Evolutionary conservation across 2,113 vertebrate genomes (phyloP).

Genomic region (Dasyurus viverrinus): DNA sequence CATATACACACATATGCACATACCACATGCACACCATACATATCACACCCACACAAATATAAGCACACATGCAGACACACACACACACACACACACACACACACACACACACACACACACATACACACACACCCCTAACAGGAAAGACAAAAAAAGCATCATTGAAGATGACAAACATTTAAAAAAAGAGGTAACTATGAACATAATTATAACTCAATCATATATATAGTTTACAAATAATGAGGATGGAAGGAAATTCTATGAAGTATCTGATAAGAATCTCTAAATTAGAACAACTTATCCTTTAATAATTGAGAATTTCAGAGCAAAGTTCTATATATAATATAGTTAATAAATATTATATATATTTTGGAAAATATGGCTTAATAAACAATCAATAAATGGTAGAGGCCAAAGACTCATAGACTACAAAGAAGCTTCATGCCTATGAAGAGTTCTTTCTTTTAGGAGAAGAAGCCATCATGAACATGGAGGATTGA

Average conservation of each 20-base stretch:
- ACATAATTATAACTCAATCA: background rate
- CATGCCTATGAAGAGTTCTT: background rate
- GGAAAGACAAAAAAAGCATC: conserved; percentile 4
- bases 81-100: too few relatives aligned
- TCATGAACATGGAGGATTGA: background rate
- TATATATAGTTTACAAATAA: background rate
- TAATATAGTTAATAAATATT: too few relatives aligned
- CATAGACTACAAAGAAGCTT: background rate
- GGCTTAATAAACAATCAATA: background rate
- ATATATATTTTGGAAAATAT: background rate
- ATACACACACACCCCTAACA: background rate
- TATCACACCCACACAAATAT: too few relatives aligned
- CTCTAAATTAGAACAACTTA: background rate
- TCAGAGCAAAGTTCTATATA: background rate
- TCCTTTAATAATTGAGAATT: background rate
- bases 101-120: too few relatives aligned
- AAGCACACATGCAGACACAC: too few relatives aligned
- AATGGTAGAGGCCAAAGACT: background rate
- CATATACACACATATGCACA: too few relatives aligned
- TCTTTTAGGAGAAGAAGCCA: background rate
- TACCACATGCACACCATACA: background rate
- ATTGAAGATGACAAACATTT: background rate
- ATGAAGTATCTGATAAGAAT: background rate
- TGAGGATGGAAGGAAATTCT: background rate
- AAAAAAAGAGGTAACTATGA: background rate